Percentiles rank a stretch among this genome's conserved stretches.
phyloP scores from a whole-genome alignment of 2,797 vertebrate genomes.

The Chanos chanos region DNA sequence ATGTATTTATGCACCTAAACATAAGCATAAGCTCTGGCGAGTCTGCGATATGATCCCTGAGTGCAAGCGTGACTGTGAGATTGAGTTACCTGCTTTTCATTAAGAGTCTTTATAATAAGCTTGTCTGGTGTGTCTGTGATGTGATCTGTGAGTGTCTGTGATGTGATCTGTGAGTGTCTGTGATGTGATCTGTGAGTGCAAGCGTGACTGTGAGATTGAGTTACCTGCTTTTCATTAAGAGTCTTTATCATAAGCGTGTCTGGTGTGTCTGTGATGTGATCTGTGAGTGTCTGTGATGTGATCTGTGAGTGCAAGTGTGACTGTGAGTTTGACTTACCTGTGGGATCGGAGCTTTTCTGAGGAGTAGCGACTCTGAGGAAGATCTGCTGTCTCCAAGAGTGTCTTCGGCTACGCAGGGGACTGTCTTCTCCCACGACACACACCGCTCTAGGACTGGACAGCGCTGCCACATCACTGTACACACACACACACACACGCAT shows the following conservation, averaged over 20 bases:
- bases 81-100: too few relatives aligned
- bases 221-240: too few relatives aligned
- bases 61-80: neutral
- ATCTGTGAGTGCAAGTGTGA: neutral
- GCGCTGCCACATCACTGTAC: constrained; percentile 79
- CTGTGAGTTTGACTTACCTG: constrained; percentile 49
- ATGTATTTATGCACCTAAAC: too few relatives aligned
- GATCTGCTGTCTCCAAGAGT: constrained; percentile 98
- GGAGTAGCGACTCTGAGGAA: constrained; percentile 95
- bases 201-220: neutral
- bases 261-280: neutral
- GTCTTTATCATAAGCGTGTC: too few relatives aligned
- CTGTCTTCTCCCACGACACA: constrained; percentile 60
- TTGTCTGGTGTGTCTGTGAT: neutral
- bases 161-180: neutral
- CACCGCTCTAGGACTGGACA: constrained; percentile 61
- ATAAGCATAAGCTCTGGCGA: too few relatives aligned
- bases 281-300: neutral
- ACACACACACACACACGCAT: constrained; percentile 36
- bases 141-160: neutral
- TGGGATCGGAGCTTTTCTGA: constrained; percentile 84
- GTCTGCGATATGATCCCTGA: neutral
- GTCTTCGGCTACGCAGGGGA: constrained; percentile 79
- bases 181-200: neutral
- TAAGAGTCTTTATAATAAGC: too few relatives aligned